phyloP scores from a whole-genome alignment of 2,113 vertebrate genomes.

The Columba livia region DNA sequence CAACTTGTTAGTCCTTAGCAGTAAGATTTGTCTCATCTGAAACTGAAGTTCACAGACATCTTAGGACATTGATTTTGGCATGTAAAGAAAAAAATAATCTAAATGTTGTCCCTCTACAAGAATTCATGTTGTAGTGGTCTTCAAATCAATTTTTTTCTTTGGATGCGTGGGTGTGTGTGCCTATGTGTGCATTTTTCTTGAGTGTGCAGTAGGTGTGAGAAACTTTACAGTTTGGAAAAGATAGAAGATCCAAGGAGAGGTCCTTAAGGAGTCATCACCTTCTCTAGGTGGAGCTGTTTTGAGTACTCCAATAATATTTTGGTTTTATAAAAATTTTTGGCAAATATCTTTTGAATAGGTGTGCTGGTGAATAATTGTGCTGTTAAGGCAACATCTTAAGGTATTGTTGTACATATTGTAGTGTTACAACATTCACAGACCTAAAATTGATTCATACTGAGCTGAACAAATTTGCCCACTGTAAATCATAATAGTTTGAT shows the following conservation, averaged over 20 bases:
- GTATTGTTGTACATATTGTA: background rate
- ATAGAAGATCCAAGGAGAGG: background rate
- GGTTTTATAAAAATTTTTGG: background rate
- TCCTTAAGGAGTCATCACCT: background rate
- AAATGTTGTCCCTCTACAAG: background rate
- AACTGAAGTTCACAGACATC: background rate
- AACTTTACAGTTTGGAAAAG: background rate
- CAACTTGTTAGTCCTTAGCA: background rate
- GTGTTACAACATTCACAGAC: background rate
- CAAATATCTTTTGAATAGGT: background rate
- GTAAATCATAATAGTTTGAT: background rate
- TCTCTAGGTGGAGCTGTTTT: background rate
- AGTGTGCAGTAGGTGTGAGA: background rate
- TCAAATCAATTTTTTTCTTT: background rate
- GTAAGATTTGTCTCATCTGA: background rate
- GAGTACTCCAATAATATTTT: background rate
- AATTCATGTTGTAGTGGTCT: fast-evolving
- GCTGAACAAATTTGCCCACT: background rate
- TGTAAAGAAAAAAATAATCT: background rate
- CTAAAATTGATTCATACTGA: background rate
- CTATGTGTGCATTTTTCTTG: background rate
- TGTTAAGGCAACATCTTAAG: background rate
- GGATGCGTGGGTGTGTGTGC: fast-evolving
- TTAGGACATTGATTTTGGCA: background rate
- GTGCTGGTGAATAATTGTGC: background rate